phyloP scores from a whole-genome alignment of 1,140 invertebrate genomes.

The Thalassaphorura encarpata region DNA sequence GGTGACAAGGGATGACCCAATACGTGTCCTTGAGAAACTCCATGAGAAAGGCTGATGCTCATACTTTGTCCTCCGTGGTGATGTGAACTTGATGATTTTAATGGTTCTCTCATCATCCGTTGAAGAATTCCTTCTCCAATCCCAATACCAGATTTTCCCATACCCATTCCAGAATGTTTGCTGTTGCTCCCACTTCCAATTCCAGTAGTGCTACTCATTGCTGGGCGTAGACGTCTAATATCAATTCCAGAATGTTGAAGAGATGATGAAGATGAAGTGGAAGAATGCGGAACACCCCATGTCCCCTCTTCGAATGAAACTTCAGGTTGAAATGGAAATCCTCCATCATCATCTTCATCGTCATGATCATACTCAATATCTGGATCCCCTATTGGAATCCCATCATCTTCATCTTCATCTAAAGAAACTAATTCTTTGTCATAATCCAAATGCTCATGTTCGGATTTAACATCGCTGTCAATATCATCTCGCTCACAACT shows the following conservation, averaged over 20 bases:
- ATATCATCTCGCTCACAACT: background rate
- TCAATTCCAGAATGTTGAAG: background rate
- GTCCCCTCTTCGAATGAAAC: slow-evolving; percentile 21
- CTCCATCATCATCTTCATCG: slow-evolving; percentile 22
- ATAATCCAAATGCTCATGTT: background rate
- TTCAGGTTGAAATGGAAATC: slow-evolving; percentile 25
- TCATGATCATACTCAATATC: slow-evolving; percentile 16
- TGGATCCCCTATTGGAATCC: slow-evolving; percentile 14
- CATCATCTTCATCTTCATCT: slow-evolving; percentile 11
- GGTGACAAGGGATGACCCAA: no score
- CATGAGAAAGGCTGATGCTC: no score
- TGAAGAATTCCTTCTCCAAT: slow-evolving; percentile 24
- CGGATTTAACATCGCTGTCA: background rate
- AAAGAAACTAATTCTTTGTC: slow-evolving; percentile 1
- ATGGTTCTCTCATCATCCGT: slow-evolving; percentile 30
- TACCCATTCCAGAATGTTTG: background rate
- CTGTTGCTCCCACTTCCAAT: slow-evolving; percentile 11
- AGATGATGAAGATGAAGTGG: background rate
- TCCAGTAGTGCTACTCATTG: background rate
- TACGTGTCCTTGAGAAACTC: no score
- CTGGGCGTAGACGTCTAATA: background rate
- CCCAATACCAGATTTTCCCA: background rate
- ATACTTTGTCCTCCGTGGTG: background rate
- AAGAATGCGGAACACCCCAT: background rate
- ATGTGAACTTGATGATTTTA: slow-evolving; percentile 13